Percentiles rank a stretch among this genome's conserved stretches.
Conservation (phyloP, 2,797 vertebrate species). For the Sebastes baramenuke region DNA sequence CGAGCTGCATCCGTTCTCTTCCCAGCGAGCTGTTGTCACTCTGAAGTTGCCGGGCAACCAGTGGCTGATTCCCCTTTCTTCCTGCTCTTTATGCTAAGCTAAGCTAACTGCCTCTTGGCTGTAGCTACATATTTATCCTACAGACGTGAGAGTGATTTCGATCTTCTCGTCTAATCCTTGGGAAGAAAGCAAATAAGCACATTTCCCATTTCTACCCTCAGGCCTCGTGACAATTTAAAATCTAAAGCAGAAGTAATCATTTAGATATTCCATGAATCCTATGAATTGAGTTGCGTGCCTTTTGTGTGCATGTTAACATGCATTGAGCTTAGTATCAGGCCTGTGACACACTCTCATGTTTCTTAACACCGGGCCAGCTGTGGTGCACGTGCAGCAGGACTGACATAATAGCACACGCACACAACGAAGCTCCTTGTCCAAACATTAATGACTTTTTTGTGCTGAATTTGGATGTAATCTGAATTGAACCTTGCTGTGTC, state of each 20-base stretch:
- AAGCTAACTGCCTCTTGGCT: background rate
- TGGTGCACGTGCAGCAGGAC: conserved; percentile 25
- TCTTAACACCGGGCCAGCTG: conserved; percentile 44
- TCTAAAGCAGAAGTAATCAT: background rate
- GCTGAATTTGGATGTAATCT: background rate
- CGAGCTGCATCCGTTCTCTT: too few relatives aligned
- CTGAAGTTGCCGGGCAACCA: background rate
- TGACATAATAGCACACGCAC: background rate
- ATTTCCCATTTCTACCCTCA: background rate
- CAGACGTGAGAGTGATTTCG: background rate
- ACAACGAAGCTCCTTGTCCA: conserved; percentile 42
- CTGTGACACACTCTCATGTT: conserved; percentile 15
- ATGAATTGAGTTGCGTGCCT: background rate
- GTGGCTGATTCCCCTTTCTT: background rate
- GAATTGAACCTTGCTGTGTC: background rate
- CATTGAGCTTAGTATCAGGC: background rate
- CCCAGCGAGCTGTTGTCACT: too few relatives aligned
- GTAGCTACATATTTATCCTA: background rate
- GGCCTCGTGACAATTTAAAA: background rate
- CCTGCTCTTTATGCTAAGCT: background rate
- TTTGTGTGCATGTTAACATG: background rate
- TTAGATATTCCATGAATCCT: background rate
- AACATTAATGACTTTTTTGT: background rate
- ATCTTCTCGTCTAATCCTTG: background rate
- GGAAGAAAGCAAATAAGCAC: background rate